Conservation (phyloP, 2,113 vertebrate genomes). For the Conger conger region DNA sequence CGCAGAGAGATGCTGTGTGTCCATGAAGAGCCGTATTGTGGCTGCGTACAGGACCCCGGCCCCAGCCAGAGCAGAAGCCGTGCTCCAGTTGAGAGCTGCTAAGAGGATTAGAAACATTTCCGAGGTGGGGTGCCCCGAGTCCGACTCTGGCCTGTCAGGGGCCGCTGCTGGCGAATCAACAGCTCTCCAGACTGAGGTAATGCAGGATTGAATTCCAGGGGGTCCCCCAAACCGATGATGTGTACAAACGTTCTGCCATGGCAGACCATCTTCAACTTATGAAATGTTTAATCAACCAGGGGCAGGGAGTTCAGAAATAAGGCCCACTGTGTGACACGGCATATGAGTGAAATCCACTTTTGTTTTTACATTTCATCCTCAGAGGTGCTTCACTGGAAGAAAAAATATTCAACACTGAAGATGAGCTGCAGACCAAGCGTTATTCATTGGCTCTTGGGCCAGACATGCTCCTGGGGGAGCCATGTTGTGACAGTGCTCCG, state of each 20-base stretch:
- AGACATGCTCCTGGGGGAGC: not conserved
- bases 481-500: slow-evolving; percentile 4
- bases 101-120: slow-evolving; percentile 15
- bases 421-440: not conserved
- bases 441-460: not conserved
- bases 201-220: not conserved
- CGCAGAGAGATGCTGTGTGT: slow-evolving; percentile 39
- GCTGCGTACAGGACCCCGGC: not conserved
- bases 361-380: not conserved
- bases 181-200: not conserved
- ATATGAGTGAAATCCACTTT: not conserved
- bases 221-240: not conserved
- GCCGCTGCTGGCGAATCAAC: not conserved
- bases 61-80: not conserved
- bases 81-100: not conserved
- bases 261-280: not conserved
- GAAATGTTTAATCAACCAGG: not conserved
- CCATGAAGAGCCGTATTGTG: slow-evolving; percentile 45
- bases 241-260: not conserved
- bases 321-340: not conserved
- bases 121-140: not conserved
- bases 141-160: not conserved
- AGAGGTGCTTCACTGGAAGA: not conserved
- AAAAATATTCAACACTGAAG: not conserved
- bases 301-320: not conserved